These are phyloP conservation scores for Drymodes brunneopygia DNA, from an alignment of 2,113 vertebrate genomes.

Conservation along the genomic window DNA sequence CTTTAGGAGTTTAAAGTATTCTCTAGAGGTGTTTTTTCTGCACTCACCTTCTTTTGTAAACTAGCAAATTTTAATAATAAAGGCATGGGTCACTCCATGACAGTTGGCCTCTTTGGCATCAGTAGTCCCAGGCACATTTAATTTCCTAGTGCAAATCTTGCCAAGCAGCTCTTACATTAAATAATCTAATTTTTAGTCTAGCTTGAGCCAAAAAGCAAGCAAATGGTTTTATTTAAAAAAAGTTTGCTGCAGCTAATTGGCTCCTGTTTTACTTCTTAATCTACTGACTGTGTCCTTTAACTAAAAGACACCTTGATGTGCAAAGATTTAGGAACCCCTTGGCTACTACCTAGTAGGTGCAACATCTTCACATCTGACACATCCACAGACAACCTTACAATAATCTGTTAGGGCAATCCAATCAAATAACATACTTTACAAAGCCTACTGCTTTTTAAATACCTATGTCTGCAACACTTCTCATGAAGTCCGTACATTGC, in stretches of 20 bases:
- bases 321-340: not conserved
- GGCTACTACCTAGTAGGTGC: not conserved
- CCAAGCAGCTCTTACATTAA: constrained; percentile 4
- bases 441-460: not conserved
- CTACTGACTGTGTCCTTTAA: not conserved
- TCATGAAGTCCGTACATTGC: not conserved
- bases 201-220: not conserved
- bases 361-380: not conserved
- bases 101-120: not conserved
- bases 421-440: not conserved
- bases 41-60: not conserved
- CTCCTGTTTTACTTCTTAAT: not conserved
- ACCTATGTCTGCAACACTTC: not conserved
- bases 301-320: not conserved
- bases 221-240: not conserved
- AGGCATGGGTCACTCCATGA: not conserved
- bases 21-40: not conserved
- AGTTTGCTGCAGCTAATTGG: not conserved
- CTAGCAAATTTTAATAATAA: not conserved
- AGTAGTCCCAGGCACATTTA: constrained; percentile 1
- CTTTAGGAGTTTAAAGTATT: not conserved
- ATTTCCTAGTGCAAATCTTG: not conserved
- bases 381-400: not conserved
- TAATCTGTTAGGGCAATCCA: not conserved
- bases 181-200: constrained; percentile 3